A percentile compares a stretch with the other conserved stretches of the same genome.
Evolutionary conservation across 2,113 vertebrate genomes (phyloP).

Genomic region (Triplophysa rosa): DNA sequence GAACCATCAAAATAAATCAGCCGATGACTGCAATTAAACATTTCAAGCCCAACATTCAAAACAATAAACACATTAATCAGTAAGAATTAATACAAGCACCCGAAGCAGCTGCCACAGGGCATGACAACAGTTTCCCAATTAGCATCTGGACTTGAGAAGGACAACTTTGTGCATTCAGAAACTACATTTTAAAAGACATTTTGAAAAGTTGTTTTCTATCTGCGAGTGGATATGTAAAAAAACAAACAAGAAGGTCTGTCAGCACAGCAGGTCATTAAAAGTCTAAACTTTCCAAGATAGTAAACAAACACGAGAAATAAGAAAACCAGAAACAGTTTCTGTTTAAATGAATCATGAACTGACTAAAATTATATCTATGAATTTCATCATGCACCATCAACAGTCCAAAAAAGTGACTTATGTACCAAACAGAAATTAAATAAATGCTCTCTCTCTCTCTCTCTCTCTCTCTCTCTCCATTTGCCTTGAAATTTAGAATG

Average conservation of each 20-base stretch:
- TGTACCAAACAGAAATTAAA: too few relatives aligned
- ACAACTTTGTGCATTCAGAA: neutral
- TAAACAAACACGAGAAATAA: neutral
- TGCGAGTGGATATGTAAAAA: neutral
- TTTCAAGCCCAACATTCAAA: slow-evolving; percentile 65
- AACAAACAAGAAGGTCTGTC: neutral
- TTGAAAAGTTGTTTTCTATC: neutral
- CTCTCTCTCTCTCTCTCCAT: too few relatives aligned
- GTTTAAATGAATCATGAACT: neutral
- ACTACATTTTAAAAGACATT: slow-evolving; percentile 5
- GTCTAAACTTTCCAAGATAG: neutral
- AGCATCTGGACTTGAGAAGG: slow-evolving; percentile 6
- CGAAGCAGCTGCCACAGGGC: slow-evolving; percentile 45
- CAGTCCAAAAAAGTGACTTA: too few relatives aligned
- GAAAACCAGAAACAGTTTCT: neutral
- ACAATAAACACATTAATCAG: slow-evolving; percentile 60
- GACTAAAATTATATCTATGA: neutral
- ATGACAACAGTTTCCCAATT: slow-evolving; percentile 13
- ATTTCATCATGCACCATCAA: neutral
- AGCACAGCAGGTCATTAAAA: slow-evolving; percentile 5
- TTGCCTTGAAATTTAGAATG: too few relatives aligned
- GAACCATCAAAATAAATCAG: slow-evolving; percentile 69
- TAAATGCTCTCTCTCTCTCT: too few relatives aligned
- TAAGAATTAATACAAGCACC: slow-evolving; percentile 65
- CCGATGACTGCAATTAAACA: slow-evolving; percentile 74